Evolutionary conservation across 53 echinoderm and acorn worm genomes (phyloP), one percentile per base, ranked within the genome.

Genomic region (Echinarachnius parma): DNA sequence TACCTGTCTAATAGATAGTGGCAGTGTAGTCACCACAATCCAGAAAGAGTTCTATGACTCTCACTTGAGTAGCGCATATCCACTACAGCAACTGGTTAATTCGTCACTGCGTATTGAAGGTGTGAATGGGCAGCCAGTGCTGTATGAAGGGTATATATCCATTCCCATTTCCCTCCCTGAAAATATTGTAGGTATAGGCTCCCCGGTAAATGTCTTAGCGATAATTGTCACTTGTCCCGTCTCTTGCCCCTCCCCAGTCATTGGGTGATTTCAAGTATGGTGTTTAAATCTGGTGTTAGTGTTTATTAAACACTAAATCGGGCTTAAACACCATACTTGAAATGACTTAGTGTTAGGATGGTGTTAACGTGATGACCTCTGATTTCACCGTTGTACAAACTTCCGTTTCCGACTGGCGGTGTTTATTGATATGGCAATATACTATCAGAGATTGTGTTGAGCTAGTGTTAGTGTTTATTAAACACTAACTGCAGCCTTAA

Each of bases 21-120:
- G 57, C 26, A 57, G 57, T 57, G 57, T 57, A 4, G 57, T 57
- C 28, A 57, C 57, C n/a, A 57, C 57, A 23, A 26, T 57, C 22
- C 57, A 26, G 16, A 57, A 57, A 26, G 4, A 25, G n/a, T 57
- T 57, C 27, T 50, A 50, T 19, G 20, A 50, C 20, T 19, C 9
- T 13, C 52, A 50, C 52, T 19, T 57, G 8, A 25, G 28, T 25
- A 28, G 7, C 7, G n/a, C 26, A 8, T 57, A 57, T n/a, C 30
- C 48, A 15, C 28, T 30, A 15, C 31, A 66, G 8, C 24, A 57
- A 57, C 22, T 57, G 4, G 11, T 4, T 4, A 28, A 57, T 3
- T 25, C 26, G 5, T 9, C 57, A 4, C 57, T 57, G 5, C 25
- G 26, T 4, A 57, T 57, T 25, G 57, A 57, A 27, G 57, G 57